Conservation (phyloP, 2,797 vertebrate species). For the Otolemur crassicaudatus region DNA sequence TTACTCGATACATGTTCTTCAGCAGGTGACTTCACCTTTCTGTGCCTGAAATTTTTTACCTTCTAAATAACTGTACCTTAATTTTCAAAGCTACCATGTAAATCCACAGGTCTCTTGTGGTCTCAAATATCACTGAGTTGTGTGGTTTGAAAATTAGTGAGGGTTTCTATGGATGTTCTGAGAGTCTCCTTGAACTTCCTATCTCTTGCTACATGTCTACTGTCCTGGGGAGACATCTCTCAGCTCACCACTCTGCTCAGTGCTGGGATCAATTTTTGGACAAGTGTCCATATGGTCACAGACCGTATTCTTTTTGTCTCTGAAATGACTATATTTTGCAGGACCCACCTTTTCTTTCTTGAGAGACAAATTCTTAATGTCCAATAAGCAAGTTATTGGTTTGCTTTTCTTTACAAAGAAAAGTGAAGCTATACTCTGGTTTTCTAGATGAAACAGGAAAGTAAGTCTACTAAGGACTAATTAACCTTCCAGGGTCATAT, state of each 20-base stretch:
- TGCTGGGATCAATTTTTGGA: background rate
- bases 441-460: background rate
- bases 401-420: slow-evolving; percentile 32
- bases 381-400: background rate
- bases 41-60: background rate
- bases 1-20: background rate
- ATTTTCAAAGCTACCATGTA: background rate
- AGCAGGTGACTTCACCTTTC: background rate
- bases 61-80: background rate
- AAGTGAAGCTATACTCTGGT: background rate
- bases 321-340: slow-evolving; percentile 8
- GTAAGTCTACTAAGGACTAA: background rate
- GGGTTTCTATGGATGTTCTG: background rate
- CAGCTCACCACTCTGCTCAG: background rate
- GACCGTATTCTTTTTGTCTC: background rate
- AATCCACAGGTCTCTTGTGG: background rate
- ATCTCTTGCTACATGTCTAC: background rate
- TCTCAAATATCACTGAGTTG: background rate
- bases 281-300: background rate
- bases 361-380: background rate
- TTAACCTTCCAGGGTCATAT: background rate
- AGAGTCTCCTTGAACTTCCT: background rate
- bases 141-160: background rate
- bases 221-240: background rate
- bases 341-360: background rate